Conservation (phyloP, 37 sponge, comb jelly and placozoan genomes). For the Ianthella basta region DNA sequence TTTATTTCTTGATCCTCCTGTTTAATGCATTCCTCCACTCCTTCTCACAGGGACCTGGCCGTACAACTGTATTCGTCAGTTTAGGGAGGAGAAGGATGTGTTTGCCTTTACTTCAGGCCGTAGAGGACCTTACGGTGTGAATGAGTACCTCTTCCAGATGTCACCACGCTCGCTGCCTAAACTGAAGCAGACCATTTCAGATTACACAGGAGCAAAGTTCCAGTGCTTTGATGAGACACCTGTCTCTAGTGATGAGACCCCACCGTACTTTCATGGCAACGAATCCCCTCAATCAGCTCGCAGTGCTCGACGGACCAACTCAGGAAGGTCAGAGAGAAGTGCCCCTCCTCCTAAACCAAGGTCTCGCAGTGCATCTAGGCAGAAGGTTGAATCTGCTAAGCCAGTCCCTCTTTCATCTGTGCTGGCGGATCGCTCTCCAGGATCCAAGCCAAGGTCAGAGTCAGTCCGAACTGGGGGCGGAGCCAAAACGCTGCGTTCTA, state of each 20-base stretch:
- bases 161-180: not conserved
- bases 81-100: constrained; percentile 32
- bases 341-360: not conserved
- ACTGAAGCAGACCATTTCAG: constrained; percentile 22
- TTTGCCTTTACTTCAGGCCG: constrained; percentile 41
- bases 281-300: not conserved
- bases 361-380: constrained; percentile 11
- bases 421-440: not conserved
- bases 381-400: not conserved
- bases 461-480: not conserved
- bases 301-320: not conserved
- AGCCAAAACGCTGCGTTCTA: not conserved
- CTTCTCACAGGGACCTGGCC: constrained; percentile 28
- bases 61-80: constrained; percentile 29
- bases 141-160: constrained; percentile 28
- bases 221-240: not conserved
- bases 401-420: not conserved
- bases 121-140: constrained; percentile 18
- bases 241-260: constrained; percentile 20
- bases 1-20: too few relatives aligned
- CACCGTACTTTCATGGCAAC: not conserved
- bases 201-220: constrained; percentile 26
- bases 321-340: not conserved
- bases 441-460: not conserved
- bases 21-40: too few relatives aligned